phyloP scores from a whole-genome alignment of 2,888 invertebrate genomes.

The Cryptus armator region DNA sequence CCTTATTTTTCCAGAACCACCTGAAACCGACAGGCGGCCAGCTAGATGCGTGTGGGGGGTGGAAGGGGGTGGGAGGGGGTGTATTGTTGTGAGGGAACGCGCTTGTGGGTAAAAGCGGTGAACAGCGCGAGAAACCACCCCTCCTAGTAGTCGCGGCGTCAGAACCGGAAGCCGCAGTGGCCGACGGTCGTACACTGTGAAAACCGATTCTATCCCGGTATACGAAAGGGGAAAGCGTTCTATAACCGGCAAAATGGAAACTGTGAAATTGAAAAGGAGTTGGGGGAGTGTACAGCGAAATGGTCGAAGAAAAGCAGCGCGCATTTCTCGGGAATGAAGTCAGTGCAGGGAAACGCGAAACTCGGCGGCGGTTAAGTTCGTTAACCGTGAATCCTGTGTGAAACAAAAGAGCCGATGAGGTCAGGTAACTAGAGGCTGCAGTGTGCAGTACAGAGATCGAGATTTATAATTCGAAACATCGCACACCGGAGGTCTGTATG shows the following conservation, averaged over 20 bases:
- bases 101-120: conserved; percentile 5
- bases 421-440: too few relatives aligned
- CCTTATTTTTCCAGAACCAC: conserved; percentile 62
- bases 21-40: conserved; percentile 61
- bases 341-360: conserved; percentile 24
- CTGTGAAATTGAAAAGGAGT: conserved; percentile 19
- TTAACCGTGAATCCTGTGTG: background rate
- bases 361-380: conserved; percentile 34
- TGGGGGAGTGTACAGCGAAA: background rate
- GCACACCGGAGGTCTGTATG: background rate
- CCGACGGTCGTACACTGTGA: conserved; percentile 30
- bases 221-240: conserved; percentile 1
- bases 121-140: background rate
- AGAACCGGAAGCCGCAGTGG: conserved; percentile 37
- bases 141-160: conserved; percentile 9
- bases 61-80: too few relatives aligned
- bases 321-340: conserved; percentile 10
- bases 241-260: conserved; percentile 42
- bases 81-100: conserved; percentile 22
- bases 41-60: conserved; percentile 17
- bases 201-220: conserved; percentile 23
- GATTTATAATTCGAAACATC: background rate
- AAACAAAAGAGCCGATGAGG: too few relatives aligned
- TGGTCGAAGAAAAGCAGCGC: conserved; percentile 6
- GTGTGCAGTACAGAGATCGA: too few relatives aligned